Evolutionary conservation across 2,113 vertebrate species (phyloP), one percentile per base, ranked within the genome.

Genomic region (Megaceryle maxima): DNA sequence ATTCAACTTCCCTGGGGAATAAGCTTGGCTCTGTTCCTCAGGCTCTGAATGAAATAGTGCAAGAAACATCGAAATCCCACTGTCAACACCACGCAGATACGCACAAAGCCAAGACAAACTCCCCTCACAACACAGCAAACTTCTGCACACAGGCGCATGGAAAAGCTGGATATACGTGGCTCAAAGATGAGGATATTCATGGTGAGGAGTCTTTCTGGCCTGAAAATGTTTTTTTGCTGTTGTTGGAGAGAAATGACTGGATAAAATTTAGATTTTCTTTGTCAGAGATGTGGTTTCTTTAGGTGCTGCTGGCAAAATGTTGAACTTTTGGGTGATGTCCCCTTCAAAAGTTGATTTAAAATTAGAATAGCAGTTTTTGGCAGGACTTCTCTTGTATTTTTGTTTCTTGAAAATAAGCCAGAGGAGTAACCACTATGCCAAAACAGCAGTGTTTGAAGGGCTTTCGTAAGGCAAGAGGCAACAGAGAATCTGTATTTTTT

Each of bases 81-180:
- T 95, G 91, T 96, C 93, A 95, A 94, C 84, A 95, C 63, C 26
- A 10, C 0, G 15, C 10, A 83, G 79, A 85, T 46, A 41, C 3
- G 63, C 31, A 83, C 63, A 86, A 95, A 96, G 78, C 75, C 92
- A 97, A 93, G 85, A 80, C 57, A 97, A 96, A 86, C 75, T 94
- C 92, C 63, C 91, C 25, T 74, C 24, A 18, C 57, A 93, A 17
- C 85, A 74, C 84, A 33, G 90, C 70, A 85, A 85, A 93, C 48
- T 91, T 76, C 81, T 4, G 2, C 37, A 14, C 21, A 7, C 3
- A 2, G 16, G 56, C 18, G 19, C 68, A 22, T 0, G 5, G 66
- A 66, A 82, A 81, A 87, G 73, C 73, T 43, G 20, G 6, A 10
- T 31, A 29, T 15, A 11, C 25, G 5, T 1, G 28, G 44, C 3